Evolutionary conservation across 2,888 invertebrate species (phyloP), one percentile per base, ranked within the genome.

Genomic region (Lasioglossum marginatum): DNA sequence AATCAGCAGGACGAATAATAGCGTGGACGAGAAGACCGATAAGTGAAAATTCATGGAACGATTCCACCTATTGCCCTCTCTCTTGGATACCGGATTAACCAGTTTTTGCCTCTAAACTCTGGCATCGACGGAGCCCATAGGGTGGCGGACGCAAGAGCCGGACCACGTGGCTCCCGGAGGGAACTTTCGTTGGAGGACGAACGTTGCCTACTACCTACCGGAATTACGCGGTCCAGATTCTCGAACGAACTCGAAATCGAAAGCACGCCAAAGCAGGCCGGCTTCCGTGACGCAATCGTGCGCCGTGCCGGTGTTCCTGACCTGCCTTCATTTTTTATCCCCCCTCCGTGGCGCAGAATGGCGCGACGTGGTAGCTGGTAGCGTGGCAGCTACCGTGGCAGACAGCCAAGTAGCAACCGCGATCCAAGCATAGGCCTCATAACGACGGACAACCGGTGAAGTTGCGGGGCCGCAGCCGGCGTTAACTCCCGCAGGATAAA

Each of bases 401-500:
- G 37, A 79, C 81, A 83, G 89, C 87, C 83, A 75, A 80, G 84
- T 10, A 12, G 85, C 74, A 88, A 89, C 72, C 79, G 83, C 86
- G 91, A 91, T 89, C 83, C 87, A 78, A 85, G 85, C 86, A 88
- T 84, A 91, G 88, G 91, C 86, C 83, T 91, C 85, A 5, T 90
- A 91, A 70, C 91, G 91, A 90, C 89, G 87, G 83, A 92, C 91
- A 89, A 87, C 86, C 91, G 90, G 91, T 89, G 88, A 87, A 91
- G 86, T 68, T 87, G 92, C 92, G 92, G 43, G 43, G 43, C 63
- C 48, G 23, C 90, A 91, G 89, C 88, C 90, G 89, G 90, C 91
- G 90, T 40, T 92, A 92, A 92, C 88, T 93, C 92, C 92, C 89
- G 85, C 86, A 79, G 93, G 92, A 93, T 92, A 93, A 93, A 92